These are phyloP conservation scores for Apocheima hispidaria DNA, from an alignment of 2,888 invertebrate genomes.

Conservation along the genomic window DNA sequence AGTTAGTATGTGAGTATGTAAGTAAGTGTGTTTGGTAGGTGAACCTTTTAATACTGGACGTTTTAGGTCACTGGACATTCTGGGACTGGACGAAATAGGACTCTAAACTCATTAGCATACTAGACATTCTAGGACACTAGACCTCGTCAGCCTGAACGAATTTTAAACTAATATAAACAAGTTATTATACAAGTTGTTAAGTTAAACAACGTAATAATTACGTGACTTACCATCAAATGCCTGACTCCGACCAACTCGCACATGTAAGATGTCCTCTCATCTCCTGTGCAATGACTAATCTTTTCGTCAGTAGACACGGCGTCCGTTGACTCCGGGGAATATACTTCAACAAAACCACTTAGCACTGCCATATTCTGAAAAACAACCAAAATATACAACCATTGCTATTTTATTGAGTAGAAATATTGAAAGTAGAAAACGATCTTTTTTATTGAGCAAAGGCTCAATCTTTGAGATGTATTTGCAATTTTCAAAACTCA, in stretches of 20 bases:
- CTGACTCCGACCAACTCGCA: conserved; percentile 51
- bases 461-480: too few species aligned
- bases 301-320: not conserved
- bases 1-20: too few species aligned
- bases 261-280: conserved; percentile 41
- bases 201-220: not conserved
- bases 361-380: conserved; percentile 52
- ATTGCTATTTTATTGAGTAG: not conserved
- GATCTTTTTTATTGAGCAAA: too few species aligned
- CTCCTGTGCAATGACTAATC: conserved; percentile 50
- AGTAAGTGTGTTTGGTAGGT: too few species aligned
- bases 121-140: too few species aligned
- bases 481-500: not conserved
- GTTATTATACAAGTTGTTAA: not conserved
- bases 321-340: conserved; percentile 46
- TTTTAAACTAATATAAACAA: too few species aligned
- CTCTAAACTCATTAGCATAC: too few species aligned
- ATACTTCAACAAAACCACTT: conserved; percentile 58
- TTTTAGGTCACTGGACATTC: too few species aligned
- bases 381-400: not conserved
- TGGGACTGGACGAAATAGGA: too few species aligned
- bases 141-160: too few species aligned
- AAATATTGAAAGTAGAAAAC: not conserved
- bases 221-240: conserved; percentile 49
- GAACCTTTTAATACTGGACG: too few species aligned